Conservation (phyloP, 2,797 vertebrate genomes). For the Onychomys leucogaster region DNA sequence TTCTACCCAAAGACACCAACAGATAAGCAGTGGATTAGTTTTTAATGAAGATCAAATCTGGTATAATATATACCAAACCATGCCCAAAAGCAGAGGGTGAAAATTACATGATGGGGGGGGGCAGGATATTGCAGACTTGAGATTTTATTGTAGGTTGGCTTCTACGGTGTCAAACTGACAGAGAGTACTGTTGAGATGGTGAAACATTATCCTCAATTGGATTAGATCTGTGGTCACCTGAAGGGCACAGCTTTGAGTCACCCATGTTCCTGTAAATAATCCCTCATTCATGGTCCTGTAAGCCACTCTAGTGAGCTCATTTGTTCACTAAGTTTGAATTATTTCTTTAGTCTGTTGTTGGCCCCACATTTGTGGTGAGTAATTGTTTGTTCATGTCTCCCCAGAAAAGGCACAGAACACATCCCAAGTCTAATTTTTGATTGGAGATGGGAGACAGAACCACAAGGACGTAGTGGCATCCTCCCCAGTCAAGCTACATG, state of each 20-base stretch:
- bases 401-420: not conserved
- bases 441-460: not conserved
- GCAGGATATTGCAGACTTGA: not conserved
- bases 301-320: not conserved
- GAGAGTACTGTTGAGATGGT: not conserved
- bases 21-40: not conserved
- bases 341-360: not conserved
- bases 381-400: not conserved
- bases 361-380: not conserved
- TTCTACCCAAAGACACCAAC: not conserved
- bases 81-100: not conserved
- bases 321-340: not conserved
- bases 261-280: not conserved
- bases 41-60: constrained; percentile 27
- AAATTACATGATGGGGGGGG: not conserved
- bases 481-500: not conserved
- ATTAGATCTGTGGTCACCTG: not conserved
- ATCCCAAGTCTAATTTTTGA: not conserved
- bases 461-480: constrained; percentile 45
- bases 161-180: not conserved
- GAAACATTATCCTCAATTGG: not conserved
- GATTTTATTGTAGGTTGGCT: not conserved
- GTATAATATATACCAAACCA: not conserved
- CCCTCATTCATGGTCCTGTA: not conserved
- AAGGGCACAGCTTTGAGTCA: not conserved